Evolutionary conservation across 2,113 vertebrate genomes (phyloP).

Genomic region (Callaeas wilsoni): DNA sequence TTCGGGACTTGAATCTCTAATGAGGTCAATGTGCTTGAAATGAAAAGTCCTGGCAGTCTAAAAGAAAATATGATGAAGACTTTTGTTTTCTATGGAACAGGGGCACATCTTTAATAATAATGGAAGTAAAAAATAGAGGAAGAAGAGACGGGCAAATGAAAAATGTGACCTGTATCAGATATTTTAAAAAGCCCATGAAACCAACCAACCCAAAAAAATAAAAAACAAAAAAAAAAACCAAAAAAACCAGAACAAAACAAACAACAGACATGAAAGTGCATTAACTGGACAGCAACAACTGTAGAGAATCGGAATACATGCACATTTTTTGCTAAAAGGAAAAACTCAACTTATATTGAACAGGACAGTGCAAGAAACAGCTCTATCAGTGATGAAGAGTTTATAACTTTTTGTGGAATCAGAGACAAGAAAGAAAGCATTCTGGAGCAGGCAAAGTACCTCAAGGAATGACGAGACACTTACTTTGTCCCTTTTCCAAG

Average conservation of each 20-base stretch:
- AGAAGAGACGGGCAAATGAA: background rate
- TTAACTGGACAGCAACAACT: background rate
- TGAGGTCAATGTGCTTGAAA: background rate
- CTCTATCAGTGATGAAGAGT: background rate
- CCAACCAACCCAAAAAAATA: background rate
- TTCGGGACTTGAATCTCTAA: background rate
- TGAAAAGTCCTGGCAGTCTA: background rate
- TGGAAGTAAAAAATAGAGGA: background rate
- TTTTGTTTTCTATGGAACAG: background rate
- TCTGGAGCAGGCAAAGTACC: background rate
- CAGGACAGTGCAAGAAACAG: background rate
- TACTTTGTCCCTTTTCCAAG: background rate
- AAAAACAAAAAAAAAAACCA: background rate
- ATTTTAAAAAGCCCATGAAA: fast-evolving
- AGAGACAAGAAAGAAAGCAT: background rate
- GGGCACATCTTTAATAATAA: background rate
- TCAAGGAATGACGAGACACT: background rate
- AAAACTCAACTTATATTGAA: background rate
- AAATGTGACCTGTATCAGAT: background rate
- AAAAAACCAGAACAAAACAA: background rate
- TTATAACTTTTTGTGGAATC: background rate
- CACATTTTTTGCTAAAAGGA: background rate
- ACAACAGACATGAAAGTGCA: background rate
- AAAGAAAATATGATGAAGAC: background rate
- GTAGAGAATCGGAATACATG: background rate